Evolutionary conservation across 2,888 invertebrate species (phyloP), one percentile per base, ranked within the genome.

Genomic region (Athetis lepigone): DNA sequence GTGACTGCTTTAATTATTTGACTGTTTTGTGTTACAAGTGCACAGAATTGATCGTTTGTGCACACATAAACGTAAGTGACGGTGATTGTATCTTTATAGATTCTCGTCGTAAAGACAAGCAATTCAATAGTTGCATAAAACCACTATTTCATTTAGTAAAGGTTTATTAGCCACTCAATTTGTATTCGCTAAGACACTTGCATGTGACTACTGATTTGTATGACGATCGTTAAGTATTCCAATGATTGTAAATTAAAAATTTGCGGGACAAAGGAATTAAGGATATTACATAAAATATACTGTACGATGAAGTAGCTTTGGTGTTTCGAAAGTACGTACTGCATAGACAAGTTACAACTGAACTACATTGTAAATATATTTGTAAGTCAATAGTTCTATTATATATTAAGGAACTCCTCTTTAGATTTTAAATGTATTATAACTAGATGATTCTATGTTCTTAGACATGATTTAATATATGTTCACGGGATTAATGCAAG

Each of bases 351-450:
- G 46, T 27, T 40, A 46, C 21, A 67, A 72, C 55, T 60, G 51
- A 71, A 70, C 40, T 72, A 58, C 70, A 61, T 27, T 80, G 77
- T 80, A 79, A 64, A 80, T 81, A 79, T 79, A 81, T 52, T 52
- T 62, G 6, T 68, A 67, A 71, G 70, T 60, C 46, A 13, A 74
- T 68, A 72, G 61, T 47, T 49, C 50, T 64, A 64, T 74, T 0
- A 36, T 58, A 54, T 65, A 45, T 50, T 76, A 77, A 71, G 70
- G 50, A 55, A 68, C 51, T 70, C 49, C 67, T 65, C 70, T 58
- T 57, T 68, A 73, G 68, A 45, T 40, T 72, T 77, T 72, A 58
- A 69, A 49, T 83, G 75, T 79, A 77, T 58, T 74, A 67, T 80
- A 75, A 60, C 45, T 67, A 79, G 57, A 64, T n/a, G 56, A 63